Evolutionary conservation across 1,140 invertebrate species (phyloP).

Genomic region (Laodelphax striatellus): DNA sequence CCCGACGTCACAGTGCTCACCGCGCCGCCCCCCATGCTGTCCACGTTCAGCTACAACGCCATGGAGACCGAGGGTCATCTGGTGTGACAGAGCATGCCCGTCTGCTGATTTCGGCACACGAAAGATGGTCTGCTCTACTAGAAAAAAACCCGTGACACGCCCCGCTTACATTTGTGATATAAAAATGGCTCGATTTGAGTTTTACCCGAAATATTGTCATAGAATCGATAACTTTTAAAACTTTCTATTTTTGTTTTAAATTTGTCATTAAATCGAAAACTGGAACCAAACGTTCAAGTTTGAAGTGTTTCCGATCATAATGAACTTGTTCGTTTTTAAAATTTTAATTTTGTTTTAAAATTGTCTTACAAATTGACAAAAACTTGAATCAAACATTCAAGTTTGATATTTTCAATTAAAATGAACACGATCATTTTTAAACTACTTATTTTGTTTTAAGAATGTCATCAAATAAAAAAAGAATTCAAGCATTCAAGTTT

Average conservation of each 20-base stretch:
- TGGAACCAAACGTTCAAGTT: not conserved
- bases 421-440: no score
- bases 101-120: conserved; percentile 5
- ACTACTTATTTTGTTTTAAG: no score
- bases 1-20: conserved; percentile 29
- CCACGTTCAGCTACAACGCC: conserved; percentile 30
- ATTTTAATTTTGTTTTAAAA: not conserved
- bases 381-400: not conserved
- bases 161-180: not conserved
- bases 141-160: conserved; percentile 2
- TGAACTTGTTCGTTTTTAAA: not conserved
- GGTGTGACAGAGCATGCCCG: conserved; percentile 26
- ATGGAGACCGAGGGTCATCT: conserved; percentile 33
- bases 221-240: not conserved
- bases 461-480: no score
- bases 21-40: conserved; percentile 28
- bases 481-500: no score
- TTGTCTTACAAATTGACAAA: not conserved
- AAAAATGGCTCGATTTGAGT: conserved; percentile 1
- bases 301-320: not conserved
- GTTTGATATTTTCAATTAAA: no score
- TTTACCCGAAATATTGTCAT: no score
- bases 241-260: not conserved
- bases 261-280: no score
- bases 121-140: not conserved